Evolutionary conservation across 2,797 vertebrate genomes (phyloP), one percentile per base, ranked within the genome.

Genomic region (Kryptopterus vitreolus): DNA sequence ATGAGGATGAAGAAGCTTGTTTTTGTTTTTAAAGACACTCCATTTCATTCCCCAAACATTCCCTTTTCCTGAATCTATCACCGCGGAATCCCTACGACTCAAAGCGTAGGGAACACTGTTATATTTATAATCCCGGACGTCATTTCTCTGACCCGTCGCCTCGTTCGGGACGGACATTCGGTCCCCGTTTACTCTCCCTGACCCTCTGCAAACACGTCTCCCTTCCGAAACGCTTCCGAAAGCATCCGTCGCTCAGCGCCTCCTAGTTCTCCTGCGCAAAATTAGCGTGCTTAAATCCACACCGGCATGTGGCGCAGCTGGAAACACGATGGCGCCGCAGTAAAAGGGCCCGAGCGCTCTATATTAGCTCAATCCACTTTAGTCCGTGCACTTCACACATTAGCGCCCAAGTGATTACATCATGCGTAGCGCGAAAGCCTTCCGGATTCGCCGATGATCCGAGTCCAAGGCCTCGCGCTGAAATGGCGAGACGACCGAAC

Each of bases 291-390:
- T 87, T 85, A 89, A 78, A 87, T 85, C 87, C 77, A 73, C 43
- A 57, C 65, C 65, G 35, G 53, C 85, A 8, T 53, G 69, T 84
- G 86, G 71, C 81, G 78, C 53, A 81, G 88, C 87, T 85, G 16
- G 82, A 84, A 70, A 85, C 86, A 55, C 43, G 20, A 43, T 43
- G 31, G 63, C 52, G 33, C 58, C 2, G 87, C 91, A 88, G 68
- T 85, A 90, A 87, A 83, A 85, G 82, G 81, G 73, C 83, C n/a
- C 87, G 88, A 86, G 90, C 89, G 85, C 87, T 82, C 82, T 90
- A 89, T 90, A 89, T 90, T 88, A 91, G 86, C 55, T 71, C 16
- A 22, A 85, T 89, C 89, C 81, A 68, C 48, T 76, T 89, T 81
- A 87, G 87, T 79, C 71, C 7, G 69, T 6, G 4, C 24, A 69